Evolutionary conservation across 2,113 vertebrate species (phyloP).

Genomic region (Sinocyclocheilus maitianheensis): DNA sequence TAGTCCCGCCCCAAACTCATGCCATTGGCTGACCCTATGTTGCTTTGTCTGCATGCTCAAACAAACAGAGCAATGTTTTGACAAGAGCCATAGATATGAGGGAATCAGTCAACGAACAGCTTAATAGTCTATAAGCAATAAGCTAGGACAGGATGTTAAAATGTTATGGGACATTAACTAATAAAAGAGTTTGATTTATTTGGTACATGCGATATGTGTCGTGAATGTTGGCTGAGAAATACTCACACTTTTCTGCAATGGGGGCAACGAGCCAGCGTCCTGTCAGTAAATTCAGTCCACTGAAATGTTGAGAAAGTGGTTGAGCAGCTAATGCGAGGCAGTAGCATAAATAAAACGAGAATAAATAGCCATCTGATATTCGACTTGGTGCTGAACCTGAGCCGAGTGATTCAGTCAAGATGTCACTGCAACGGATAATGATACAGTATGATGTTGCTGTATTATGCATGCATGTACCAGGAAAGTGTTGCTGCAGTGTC

Average conservation of each 20-base stretch:
- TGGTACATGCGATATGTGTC: not conserved
- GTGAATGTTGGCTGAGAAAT: not conserved
- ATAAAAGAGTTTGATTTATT: not conserved
- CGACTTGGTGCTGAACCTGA: not conserved
- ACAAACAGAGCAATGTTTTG: not conserved
- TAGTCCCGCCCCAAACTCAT: not conserved
- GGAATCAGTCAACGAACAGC: not conserved
- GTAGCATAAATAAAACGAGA: not conserved
- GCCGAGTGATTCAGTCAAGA: not conserved
- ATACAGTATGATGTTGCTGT: not conserved
- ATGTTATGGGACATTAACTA: not conserved
- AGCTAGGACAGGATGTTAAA: not conserved
- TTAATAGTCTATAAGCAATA: not conserved
- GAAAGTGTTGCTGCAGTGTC: slow-evolving; percentile 93
- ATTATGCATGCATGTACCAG: slow-evolving; percentile 71
- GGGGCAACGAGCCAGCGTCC: slow-evolving; percentile 88
- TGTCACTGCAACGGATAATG: not conserved
- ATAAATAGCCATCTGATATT: slow-evolving; percentile 6
- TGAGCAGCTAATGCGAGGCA: not conserved
- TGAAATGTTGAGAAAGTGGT: slow-evolving; percentile 63
- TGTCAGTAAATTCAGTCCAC: slow-evolving; percentile 94
- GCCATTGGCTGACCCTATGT: not conserved
- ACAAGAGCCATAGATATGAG: not conserved
- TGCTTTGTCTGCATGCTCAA: not conserved
- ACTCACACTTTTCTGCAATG: slow-evolving; percentile 96